Evolutionary conservation across 1,140 invertebrate genomes (phyloP), one percentile per base, ranked within the genome.

Genomic region (Drosophila leontia): DNA sequence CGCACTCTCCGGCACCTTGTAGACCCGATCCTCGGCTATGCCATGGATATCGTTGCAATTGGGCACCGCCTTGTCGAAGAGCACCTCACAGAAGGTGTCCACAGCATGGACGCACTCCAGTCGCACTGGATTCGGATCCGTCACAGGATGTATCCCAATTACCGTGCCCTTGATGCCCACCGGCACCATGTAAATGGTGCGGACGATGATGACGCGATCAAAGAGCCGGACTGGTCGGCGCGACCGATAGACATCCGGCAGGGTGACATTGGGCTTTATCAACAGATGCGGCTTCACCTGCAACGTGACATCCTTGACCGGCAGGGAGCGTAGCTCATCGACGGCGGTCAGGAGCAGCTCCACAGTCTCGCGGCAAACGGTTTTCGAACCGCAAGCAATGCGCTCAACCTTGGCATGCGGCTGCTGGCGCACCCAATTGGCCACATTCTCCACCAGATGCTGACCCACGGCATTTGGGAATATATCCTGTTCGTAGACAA

Each of bases 121-220:
- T 0, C 92, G 91, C 15, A 92, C 91, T 0, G 92, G 92, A 75
- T 92, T 92, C 0, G 88, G 87, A 61, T 92, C 92, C 7, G 32
- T 80, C 0, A 92, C 72, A 1, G 93, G 94, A 68, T 94, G 93
- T 7, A 97, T 94, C 34, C 96, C 97, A 19, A 97, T 95, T 1
- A 99, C 94, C 0, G 97, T 98, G 39, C 98, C 98, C 78, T 95
- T 95, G 1, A 95, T 93, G 7, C 97, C 98, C 15, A 97, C 92
- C 0, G 98, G 97, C 9, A 98, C 91, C 86, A 92, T 78, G 78
- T 95, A 96, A 51, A 95, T 95, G 48, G 95, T 94, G 39, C 96
- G 94, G 0, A 97, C 95, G 79, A 96, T 95, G 3, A 98, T 95
- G 42, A 99, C 95, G 60, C 98, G 94, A 92, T 99, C 98, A 75